Base-by-base conservation (phyloP, 2,888 invertebrate genomes). In the Heliothis peltigera region DNA sequence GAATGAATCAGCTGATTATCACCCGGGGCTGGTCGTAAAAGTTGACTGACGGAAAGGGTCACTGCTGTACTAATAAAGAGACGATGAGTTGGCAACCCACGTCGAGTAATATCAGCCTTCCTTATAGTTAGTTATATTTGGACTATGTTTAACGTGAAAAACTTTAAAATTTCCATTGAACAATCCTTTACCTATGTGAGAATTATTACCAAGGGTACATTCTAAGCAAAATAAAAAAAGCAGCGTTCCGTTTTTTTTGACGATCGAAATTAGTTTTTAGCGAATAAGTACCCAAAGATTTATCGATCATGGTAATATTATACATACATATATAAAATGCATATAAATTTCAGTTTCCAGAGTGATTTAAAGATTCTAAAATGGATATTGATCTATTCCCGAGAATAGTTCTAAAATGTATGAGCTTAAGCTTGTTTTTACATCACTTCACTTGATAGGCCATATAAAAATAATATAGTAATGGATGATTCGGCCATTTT, bases 401-500 rank as follows among this genome's bases (percentile, higher is more conserved):
- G 32, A 12, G 32, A 12, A 32, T 32, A 10, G 28, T 28, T 10
- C 28, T 12, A 32, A 32, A 32, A 32, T 32, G 12, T 12, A 32
- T 32, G n/a, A n/a, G 15, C 15, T 39, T n/a, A 15, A n/a, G n/a
- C 15, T 39, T 39, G 4, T 39, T 39, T 4, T n/a, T n/a, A 39
- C 17, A 22, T 42, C 15, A 62, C 43, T 35, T 22, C 10, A 18
- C 35, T 49, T 75, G 62, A 69, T 71, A 74, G 47, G 44, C 35
- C 43, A 58, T 64, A 54, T 66, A 68, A 75, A 39, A 68, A 68
- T 67, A 79, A 69, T 81, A 64, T 54, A 70, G 63, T 67, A 76
- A 76, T 69, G 62, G 64, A 71, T 67, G 68, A 81, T 76, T 75
- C 69, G 73, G 68, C 69, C 70, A 76, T 80, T 84, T 82, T 77